Evolutionary conservation across 2,888 invertebrate genomes (phyloP).

Genomic region (Caenorhabditis sp.): DNA sequence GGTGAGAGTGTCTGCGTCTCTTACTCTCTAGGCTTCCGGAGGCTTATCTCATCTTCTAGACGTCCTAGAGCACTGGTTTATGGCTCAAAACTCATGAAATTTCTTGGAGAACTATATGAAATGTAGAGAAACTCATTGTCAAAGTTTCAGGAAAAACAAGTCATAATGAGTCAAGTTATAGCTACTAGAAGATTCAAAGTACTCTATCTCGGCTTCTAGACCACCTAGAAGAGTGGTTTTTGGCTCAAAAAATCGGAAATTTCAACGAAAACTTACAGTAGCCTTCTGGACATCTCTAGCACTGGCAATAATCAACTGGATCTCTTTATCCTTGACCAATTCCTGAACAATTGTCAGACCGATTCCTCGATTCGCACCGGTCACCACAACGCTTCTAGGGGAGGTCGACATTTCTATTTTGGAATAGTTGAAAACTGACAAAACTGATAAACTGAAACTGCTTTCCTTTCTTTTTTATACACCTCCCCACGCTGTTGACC

Average conservation of each 20-base stretch:
- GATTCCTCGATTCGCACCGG: conserved; percentile 93
- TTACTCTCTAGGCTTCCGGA: neutral
- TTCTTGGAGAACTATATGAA: neutral
- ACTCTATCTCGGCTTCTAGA: neutral
- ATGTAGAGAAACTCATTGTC: too few species aligned
- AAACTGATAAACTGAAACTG: too few species aligned
- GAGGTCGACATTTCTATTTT: conserved; percentile 8
- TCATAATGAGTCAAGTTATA: too few species aligned
- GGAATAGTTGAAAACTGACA: too few species aligned
- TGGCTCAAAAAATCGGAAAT: neutral
- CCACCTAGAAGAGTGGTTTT: neutral
- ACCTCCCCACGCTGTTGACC: neutral
- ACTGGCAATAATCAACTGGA: conserved; percentile 90
- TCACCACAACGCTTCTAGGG: conserved; percentile 88
- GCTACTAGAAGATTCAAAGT: too few species aligned
- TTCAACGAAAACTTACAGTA: neutral
- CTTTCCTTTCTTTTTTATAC: neutral
- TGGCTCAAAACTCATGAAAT: neutral
- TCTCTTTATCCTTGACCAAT: conserved; percentile 84
- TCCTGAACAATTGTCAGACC: conserved; percentile 92
- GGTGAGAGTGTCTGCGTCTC: neutral
- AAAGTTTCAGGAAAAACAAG: too few species aligned
- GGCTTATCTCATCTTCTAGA: neutral
- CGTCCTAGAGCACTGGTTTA: neutral
- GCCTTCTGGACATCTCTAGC: conserved; percentile 88